Percentiles rank a stretch among this genome's conserved stretches.
phyloP scores from a whole-genome alignment of 2,888 invertebrate genomes.

The Xiphydria camelus region DNA sequence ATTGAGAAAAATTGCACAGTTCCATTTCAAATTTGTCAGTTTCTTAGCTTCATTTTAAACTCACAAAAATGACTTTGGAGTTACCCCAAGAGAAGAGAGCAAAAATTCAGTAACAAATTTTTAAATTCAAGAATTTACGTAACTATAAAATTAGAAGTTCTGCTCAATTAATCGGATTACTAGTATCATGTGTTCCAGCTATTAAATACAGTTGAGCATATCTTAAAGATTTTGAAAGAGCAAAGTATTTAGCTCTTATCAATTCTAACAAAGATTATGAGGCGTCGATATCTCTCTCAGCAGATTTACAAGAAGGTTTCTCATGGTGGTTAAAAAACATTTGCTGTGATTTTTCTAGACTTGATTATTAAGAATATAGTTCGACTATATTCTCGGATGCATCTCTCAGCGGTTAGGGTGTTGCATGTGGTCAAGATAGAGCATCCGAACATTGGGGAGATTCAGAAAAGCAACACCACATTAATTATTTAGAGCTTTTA shows the following conservation, averaged over 20 bases:
- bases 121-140: not conserved
- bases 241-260: not conserved
- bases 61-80: not conserved
- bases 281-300: not conserved
- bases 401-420: conserved; percentile 9
- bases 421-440: not conserved
- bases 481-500: conserved; percentile 5
- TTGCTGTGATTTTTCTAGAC: too few species aligned
- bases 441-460: conserved; percentile 3
- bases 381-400: conserved; percentile 17
- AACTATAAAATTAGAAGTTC: not conserved
- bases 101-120: not conserved
- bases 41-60: not conserved
- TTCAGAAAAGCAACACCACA: conserved; percentile 1
- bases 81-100: not conserved
- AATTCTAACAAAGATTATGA: not conserved
- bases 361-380: too few species aligned
- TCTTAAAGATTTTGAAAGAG: too few species aligned
- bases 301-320: not conserved
- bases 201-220: too few species aligned
- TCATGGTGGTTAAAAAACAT: conserved; percentile 6
- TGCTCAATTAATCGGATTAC: not conserved
- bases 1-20: not conserved
- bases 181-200: not conserved
- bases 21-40: conserved; percentile 1